Base-by-base conservation (phyloP, 2,113 vertebrate species). In the Etheostoma cragini region DNA sequence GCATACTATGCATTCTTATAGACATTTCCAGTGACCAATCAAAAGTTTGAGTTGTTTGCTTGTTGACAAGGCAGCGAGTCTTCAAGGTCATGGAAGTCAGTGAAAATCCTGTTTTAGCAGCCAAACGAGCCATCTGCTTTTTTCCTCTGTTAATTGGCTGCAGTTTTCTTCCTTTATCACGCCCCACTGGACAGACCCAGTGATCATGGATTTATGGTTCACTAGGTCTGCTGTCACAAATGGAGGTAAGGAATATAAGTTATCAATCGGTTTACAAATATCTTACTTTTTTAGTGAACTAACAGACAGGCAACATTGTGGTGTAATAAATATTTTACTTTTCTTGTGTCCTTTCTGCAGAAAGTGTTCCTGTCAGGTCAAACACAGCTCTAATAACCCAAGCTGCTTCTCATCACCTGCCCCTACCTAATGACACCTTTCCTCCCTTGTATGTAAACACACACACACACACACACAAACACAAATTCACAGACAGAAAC, bases 101-200 rank as follows among this genome's bases (percentile, higher is more conserved):
- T 80, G 67, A 81, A 87, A 87, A 87, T 90, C 89, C 84, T 76
- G 73, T 90, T 93, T 93, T 92, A 92, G 89, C 73, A 71, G 86
- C 86, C 83, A 93, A 91, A 88, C 46, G 62, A 88, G 79, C 85
- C 89, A 85, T 91, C 86, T 88, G 88, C 89, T 83, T 80, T 81
- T 86, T 79, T 87, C 81, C 74, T 50, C 72, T 76, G 83, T 87
- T 90, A 91, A 93, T 87, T 90, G 85, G 82, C 82, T 86, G 84
- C 76, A 45, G 63, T 79, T 79, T 81, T 56, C 62, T 54, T 76
- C 56, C 53, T 84, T 68, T 49, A 61, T 56, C 38, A 58, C 5
- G 7, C 71, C 71, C 47, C 62, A 72, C 22, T 89, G 72, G 70
- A 81, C 50, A 78, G 13, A 45, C 30, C 3, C 4, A 30, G 2